phyloP scores from a whole-genome alignment of 2,888 invertebrate genomes.

The Pristionchus mayeri region DNA sequence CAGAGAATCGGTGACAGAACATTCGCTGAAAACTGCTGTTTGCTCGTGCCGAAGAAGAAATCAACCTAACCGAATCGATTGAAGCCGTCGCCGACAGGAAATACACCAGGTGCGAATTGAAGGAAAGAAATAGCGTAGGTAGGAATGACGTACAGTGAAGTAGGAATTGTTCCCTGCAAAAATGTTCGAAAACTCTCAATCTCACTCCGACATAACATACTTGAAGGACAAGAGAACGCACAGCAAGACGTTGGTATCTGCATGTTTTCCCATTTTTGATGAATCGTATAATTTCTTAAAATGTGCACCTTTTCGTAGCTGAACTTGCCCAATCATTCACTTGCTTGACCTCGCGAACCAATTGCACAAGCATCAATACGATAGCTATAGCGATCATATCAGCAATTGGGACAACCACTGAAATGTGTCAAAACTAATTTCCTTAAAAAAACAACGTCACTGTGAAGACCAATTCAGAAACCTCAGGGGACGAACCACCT shows the following conservation, averaged over 20 bases:
- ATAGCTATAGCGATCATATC: neutral
- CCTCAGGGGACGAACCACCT: too few relatives aligned
- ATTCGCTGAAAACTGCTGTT: neutral
- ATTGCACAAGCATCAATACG: neutral
- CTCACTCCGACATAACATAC: neutral
- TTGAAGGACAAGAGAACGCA: neutral
- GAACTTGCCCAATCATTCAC: neutral
- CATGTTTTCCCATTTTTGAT: too few relatives aligned
- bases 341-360: neutral
- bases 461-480: too few relatives aligned
- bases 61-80: conserved; percentile 1
- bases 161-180: neutral
- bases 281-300: neutral
- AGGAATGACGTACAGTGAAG: neutral
- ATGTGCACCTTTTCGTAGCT: neutral
- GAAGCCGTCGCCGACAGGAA: neutral
- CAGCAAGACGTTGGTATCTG: conserved; percentile 8
- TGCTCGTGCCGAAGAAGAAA: too few relatives aligned
- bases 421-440: too few relatives aligned
- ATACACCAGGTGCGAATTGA: neutral
- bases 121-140: neutral
- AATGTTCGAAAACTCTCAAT: too few relatives aligned
- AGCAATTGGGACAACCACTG: neutral
- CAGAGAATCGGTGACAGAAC: neutral
- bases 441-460: too few relatives aligned